Conservation (phyloP, 92 coral and sea anemone genomes). For the Scolanthus callimorphus region DNA sequence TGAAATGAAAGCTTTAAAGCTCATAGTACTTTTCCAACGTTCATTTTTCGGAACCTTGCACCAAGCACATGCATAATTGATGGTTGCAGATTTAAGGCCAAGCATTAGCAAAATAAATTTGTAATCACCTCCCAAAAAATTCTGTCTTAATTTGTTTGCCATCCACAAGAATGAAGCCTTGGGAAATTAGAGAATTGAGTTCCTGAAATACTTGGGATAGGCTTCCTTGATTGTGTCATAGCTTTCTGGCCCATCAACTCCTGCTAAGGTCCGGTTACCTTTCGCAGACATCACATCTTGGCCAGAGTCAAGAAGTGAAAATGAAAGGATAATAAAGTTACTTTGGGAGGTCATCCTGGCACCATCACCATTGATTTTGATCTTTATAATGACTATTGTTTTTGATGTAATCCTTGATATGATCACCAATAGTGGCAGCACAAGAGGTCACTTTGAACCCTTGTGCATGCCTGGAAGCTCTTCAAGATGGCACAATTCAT, state of each 20-base stretch:
- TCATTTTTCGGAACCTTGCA: constrained; percentile 36
- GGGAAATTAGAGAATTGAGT: too few relatives aligned
- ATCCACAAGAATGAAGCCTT: too few relatives aligned
- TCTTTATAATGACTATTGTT: too few relatives aligned
- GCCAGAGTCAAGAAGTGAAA: constrained; percentile 44
- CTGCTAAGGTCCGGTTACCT: constrained; percentile 29
- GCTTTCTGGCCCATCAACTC: constrained; percentile 28
- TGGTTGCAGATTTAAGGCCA: too few relatives aligned
- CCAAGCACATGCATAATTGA: too few relatives aligned
- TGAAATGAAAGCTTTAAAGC: constrained; percentile 18
- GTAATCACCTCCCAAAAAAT: constrained; percentile 31
- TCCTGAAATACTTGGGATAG: constrained; percentile 32
- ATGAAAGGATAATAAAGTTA: constrained; percentile 48
- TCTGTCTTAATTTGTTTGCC: too few relatives aligned
- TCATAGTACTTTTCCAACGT: constrained; percentile 42
- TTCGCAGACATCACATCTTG: constrained; percentile 38
- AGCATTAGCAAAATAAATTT: too few relatives aligned
- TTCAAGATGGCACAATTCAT: constrained; percentile 30
- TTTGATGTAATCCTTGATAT: too few relatives aligned
- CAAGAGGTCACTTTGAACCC: too few relatives aligned
- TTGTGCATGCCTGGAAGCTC: constrained; percentile 20
- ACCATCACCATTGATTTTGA: constrained; percentile 70
- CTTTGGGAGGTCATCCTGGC: constrained; percentile 62
- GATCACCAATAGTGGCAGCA: too few relatives aligned
- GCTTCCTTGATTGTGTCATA: constrained; percentile 45